Evolutionary conservation across 2,113 vertebrate species (phyloP).

Genomic region (Arenaria interpres): DNA sequence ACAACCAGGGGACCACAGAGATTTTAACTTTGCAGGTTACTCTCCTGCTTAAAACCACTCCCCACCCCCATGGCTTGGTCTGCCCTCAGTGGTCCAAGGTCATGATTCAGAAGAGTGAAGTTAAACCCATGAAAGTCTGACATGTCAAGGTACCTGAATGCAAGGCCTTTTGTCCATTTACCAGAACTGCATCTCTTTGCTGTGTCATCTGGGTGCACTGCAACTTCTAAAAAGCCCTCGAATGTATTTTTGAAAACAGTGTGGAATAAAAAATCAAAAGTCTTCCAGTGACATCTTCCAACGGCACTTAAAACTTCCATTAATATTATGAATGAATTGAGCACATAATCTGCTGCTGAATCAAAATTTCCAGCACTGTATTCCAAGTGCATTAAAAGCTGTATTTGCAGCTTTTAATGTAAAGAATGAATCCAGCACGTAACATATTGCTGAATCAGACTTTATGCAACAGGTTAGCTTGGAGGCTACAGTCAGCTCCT

Average conservation of each 20-base stretch:
- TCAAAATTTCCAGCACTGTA: constrained; percentile 43
- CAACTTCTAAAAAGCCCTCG: background rate
- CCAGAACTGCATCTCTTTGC: constrained; percentile 29
- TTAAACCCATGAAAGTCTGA: background rate
- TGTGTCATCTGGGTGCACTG: constrained; percentile 29
- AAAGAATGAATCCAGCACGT: constrained; percentile 22
- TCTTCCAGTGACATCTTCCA: background rate
- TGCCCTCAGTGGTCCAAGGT: background rate
- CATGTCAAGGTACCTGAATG: background rate
- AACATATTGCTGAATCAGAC: constrained; percentile 58
- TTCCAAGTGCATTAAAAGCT: constrained; percentile 56
- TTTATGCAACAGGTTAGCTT: constrained; percentile 49
- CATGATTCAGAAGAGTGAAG: constrained; percentile 8
- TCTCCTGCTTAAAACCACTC: background rate
- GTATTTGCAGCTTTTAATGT: constrained; percentile 62
- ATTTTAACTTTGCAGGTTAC: background rate
- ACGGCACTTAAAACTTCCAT: constrained; percentile 37
- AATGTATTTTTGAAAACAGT: background rate
- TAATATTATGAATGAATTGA: constrained; percentile 39
- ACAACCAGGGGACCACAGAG: background rate
- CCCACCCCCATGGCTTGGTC: background rate
- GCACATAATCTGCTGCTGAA: constrained; percentile 35
- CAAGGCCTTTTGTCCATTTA: constrained; percentile 3
- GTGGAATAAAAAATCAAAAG: background rate
- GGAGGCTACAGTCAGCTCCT: constrained; percentile 20